phyloP scores from a whole-genome alignment of 2,888 invertebrate genomes.

The Melinaea menophilus region DNA sequence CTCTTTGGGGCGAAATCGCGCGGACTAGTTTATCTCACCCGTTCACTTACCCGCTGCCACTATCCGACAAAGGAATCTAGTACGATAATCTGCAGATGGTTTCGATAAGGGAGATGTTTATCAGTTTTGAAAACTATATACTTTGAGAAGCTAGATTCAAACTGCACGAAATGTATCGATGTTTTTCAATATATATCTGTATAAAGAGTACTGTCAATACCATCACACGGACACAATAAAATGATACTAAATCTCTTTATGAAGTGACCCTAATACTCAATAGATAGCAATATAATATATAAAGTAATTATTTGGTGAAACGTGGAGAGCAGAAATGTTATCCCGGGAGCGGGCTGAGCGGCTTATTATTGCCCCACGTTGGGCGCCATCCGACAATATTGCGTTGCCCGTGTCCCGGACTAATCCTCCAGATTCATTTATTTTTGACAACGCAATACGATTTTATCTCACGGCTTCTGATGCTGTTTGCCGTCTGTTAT shows the following conservation, averaged over 20 bases:
- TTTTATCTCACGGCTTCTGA: constrained; percentile 78
- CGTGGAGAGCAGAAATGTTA: constrained; percentile 34
- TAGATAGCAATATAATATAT: constrained; percentile 24
- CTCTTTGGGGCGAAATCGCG: constrained; percentile 72
- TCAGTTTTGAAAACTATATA: constrained; percentile 24
- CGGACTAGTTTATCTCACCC: constrained; percentile 70
- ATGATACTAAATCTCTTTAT: constrained; percentile 1
- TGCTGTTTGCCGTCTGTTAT: constrained; percentile 78
- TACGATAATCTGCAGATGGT: constrained; percentile 61
- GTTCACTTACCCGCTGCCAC: constrained; percentile 45
- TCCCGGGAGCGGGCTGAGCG: constrained; percentile 38
- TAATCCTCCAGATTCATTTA: constrained; percentile 77
- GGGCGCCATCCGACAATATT: constrained; percentile 71
- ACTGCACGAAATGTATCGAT: constrained; percentile 2
- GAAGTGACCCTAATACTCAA: constrained; percentile 2
- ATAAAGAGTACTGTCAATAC: no score
- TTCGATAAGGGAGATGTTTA: constrained; percentile 29
- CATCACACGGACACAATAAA: neutral
- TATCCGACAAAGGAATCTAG: constrained; percentile 57
- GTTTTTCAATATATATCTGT: constrained; percentile 7
- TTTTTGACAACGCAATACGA: constrained; percentile 79
- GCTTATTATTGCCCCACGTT: constrained; percentile 66
- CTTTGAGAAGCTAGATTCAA: constrained; percentile 16
- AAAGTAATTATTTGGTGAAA: constrained; percentile 40
- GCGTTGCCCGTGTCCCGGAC: constrained; percentile 69